A percentile compares a stretch with the other conserved stretches of the same genome.
These are phyloP conservation scores for Andrena bucephala DNA, from an alignment of 2,888 invertebrate species.

Conservation along the genomic window DNA sequence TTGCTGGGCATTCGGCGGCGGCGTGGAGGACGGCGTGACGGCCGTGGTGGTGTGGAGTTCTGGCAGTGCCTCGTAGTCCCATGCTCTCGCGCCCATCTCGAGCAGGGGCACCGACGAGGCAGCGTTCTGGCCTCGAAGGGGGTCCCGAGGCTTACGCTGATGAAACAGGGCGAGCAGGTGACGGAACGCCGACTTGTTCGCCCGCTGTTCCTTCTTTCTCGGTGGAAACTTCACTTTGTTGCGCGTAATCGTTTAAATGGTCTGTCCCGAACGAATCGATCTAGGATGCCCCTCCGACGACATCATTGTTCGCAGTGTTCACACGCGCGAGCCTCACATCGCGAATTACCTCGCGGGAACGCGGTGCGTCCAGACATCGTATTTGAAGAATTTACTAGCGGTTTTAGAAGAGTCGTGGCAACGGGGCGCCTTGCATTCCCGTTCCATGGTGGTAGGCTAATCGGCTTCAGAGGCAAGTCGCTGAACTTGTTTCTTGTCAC, in stretches of 20 bases:
- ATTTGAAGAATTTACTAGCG: background rate
- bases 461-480: background rate
- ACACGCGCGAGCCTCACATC: slow-evolving; percentile 19
- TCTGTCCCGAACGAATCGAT: slow-evolving; percentile 26
- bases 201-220: slow-evolving; percentile 42
- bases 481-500: background rate
- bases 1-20: slow-evolving; percentile 76
- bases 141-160: slow-evolving; percentile 77
- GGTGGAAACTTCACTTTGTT: slow-evolving; percentile 67
- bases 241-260: slow-evolving; percentile 26
- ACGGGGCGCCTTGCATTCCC: background rate
- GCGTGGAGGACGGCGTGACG: slow-evolving; percentile 79
- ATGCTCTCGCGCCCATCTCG: slow-evolving; percentile 85
- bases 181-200: slow-evolving; percentile 64
- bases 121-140: slow-evolving; percentile 74
- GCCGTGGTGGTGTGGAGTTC: slow-evolving; percentile 80
- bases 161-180: slow-evolving; percentile 66
- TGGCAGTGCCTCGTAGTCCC: slow-evolving; percentile 83
- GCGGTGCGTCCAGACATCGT: slow-evolving; percentile 43
- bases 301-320: slow-evolving; percentile 28
- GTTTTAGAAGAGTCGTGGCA: background rate
- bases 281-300: slow-evolving; percentile 44
- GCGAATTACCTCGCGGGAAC: slow-evolving; percentile 31
- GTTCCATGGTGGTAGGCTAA: slow-evolving; percentile 1
- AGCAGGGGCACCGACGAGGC: slow-evolving; percentile 80